A percentile compares a stretch with the other conserved stretches of the same genome.
phyloP scores from a whole-genome alignment of 2,113 vertebrate species.

The Scomber colias region DNA sequence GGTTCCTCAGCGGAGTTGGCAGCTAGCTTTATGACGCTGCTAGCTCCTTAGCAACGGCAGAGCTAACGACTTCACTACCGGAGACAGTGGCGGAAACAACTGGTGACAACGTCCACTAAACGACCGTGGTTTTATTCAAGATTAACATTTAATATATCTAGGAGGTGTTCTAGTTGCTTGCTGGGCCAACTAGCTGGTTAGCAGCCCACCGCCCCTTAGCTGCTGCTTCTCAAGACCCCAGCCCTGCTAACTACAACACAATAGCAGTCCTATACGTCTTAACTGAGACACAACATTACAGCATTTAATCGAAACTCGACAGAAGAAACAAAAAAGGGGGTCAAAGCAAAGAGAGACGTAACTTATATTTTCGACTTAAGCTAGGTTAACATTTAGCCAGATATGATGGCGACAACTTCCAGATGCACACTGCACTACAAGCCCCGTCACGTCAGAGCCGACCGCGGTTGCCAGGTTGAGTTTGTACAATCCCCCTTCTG shows the following conservation, averaged over 20 bases:
- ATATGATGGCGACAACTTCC: constrained; percentile 73
- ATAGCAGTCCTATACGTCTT: not conserved
- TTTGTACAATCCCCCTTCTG: not conserved
- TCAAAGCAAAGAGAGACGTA: not conserved
- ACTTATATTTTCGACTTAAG: constrained; percentile 27
- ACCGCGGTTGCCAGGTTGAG: constrained; percentile 54
- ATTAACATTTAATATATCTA: not conserved
- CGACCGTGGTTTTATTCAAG: not conserved
- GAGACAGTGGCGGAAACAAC: not conserved
- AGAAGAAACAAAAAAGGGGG: not conserved
- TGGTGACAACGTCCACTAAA: not conserved
- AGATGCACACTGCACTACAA: constrained; percentile 55
- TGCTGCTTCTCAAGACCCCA: constrained; percentile 20
- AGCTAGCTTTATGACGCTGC: constrained; percentile 43
- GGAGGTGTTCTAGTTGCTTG: not conserved
- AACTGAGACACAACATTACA: constrained; percentile 26
- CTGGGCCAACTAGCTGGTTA: not conserved
- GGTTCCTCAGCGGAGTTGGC: constrained; percentile 29
- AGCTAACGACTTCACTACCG: not conserved
- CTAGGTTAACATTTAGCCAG: constrained; percentile 49
- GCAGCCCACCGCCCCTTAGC: constrained; percentile 14
- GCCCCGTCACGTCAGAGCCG: constrained; percentile 25
- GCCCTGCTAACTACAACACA: constrained; percentile 17
- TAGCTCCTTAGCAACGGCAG: constrained; percentile 39
- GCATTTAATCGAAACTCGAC: not conserved